A percentile compares a stretch with the other conserved stretches of the same genome.
These are phyloP conservation scores for Nowickia ferox DNA, from an alignment of 2,888 invertebrate species.

Conservation along the genomic window DNA sequence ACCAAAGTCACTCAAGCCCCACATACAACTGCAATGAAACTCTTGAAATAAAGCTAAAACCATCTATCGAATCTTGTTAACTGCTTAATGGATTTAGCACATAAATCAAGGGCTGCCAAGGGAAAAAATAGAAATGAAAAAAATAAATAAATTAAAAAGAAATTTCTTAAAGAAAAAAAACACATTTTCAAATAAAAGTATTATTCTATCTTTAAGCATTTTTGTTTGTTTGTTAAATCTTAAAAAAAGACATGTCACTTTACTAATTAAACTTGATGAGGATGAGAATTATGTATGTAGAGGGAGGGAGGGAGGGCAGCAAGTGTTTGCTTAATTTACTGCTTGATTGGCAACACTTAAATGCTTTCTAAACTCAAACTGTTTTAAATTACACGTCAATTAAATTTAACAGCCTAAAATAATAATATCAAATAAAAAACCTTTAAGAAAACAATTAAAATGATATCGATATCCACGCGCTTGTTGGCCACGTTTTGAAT, in stretches of 20 bases:
- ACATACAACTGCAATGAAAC: slow-evolving; percentile 48
- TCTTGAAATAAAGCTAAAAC: slow-evolving; percentile 16
- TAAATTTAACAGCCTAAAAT: slow-evolving; percentile 56
- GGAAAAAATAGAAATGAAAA: background rate
- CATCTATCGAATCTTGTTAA: slow-evolving; percentile 63
- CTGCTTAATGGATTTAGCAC: slow-evolving; percentile 69
- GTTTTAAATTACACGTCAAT: slow-evolving; percentile 62
- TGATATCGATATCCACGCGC: slow-evolving; percentile 60
- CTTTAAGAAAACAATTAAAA: slow-evolving; percentile 66
- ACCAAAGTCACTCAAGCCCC: slow-evolving; percentile 26
- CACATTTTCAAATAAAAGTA: background rate
- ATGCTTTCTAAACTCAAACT: slow-evolving; percentile 19
- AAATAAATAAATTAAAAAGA: background rate
- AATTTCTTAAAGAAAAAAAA: slow-evolving; percentile 9
- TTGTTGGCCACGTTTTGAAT: slow-evolving; percentile 57
- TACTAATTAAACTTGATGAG: slow-evolving; percentile 59
- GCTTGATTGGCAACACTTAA: slow-evolving; percentile 68
- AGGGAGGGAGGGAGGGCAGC: background rate
- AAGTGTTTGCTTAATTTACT: slow-evolving; percentile 53
- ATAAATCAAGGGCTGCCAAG: slow-evolving; percentile 62
- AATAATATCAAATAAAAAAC: slow-evolving; percentile 32
- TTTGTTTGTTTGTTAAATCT: background rate
- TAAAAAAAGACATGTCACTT: slow-evolving; percentile 58
- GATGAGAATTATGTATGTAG: background rate
- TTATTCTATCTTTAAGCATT: background rate